phyloP scores from a whole-genome alignment of 1,140 invertebrate species.

The Lordiphosa stackelbergi region DNA sequence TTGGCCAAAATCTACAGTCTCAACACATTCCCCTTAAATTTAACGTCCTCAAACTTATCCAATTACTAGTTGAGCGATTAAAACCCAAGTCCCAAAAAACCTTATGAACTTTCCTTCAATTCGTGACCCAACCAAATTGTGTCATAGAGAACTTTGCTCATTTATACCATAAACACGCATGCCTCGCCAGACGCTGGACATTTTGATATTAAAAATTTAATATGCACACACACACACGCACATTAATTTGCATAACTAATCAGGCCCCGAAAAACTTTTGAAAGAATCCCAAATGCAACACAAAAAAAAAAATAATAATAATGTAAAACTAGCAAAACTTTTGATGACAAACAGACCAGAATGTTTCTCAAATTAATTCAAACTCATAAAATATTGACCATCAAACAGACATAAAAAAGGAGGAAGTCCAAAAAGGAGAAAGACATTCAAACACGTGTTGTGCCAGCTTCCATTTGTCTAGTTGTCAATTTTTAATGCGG shows the following conservation, averaged over 20 bases:
- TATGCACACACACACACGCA: constrained; percentile 67
- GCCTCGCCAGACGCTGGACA: neutral
- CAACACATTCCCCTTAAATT: too few species aligned
- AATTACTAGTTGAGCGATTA: too few species aligned
- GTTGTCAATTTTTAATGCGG: constrained; percentile 71
- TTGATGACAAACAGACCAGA: constrained; percentile 52
- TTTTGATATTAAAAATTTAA: constrained; percentile 40
- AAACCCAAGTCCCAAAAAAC: too few species aligned
- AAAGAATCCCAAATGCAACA: constrained; percentile 4
- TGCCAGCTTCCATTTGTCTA: constrained; percentile 55
- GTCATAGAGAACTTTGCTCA: constrained; percentile 22
- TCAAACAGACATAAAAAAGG: constrained; percentile 25
- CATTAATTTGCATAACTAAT: constrained; percentile 75
- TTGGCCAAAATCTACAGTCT: too few species aligned
- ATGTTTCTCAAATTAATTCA: constrained; percentile 67
- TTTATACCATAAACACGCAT: neutral
- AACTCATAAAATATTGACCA: constrained; percentile 72
- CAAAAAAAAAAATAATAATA: constrained; percentile 37
- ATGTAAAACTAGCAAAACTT: constrained; percentile 65
- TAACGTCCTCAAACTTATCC: too few species aligned
- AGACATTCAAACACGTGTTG: constrained; percentile 45
- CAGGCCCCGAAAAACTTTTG: constrained; percentile 36
- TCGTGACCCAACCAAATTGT: constrained; percentile 15
- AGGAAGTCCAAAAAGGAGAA: neutral
- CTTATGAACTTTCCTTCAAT: too few species aligned